Conservation (phyloP, 2,113 vertebrate species). For the Miniopterus natalensis region DNA sequence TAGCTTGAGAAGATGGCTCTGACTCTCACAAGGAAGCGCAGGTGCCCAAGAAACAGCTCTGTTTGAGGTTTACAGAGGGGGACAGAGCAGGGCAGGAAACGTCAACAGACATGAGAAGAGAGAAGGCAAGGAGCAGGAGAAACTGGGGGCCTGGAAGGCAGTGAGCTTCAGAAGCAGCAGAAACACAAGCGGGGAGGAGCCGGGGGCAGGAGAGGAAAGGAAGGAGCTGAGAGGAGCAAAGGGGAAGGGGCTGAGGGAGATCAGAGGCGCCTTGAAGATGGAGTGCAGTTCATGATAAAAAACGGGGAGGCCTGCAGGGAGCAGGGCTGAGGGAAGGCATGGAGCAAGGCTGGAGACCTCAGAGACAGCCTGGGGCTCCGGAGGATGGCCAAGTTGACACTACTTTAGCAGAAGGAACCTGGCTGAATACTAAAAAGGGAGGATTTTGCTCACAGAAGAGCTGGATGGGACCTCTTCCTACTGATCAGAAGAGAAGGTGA, state of each 20-base stretch:
- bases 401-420: constrained; percentile 15
- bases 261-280: constrained; percentile 27
- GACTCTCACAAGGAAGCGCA: background rate
- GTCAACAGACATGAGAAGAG: background rate
- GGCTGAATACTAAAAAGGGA: constrained; percentile 37
- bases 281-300: constrained; percentile 13
- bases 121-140: background rate
- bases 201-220: background rate
- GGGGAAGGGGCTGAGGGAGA: background rate
- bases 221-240: background rate
- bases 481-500: background rate
- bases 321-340: background rate
- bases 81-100: background rate
- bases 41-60: background rate
- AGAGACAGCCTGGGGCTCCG: constrained; percentile 50
- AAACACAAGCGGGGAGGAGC: background rate
- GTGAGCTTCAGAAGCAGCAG: background rate
- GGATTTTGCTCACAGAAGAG: background rate
- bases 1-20: background rate
- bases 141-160: background rate
- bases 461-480: background rate
- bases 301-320: constrained; percentile 20
- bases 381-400: constrained; percentile 31
- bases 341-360: background rate
- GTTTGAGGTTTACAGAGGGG: constrained; percentile 1